Base-by-base conservation (phyloP, 2,113 vertebrate genomes). In the Chlamydotis undulata region DNA sequence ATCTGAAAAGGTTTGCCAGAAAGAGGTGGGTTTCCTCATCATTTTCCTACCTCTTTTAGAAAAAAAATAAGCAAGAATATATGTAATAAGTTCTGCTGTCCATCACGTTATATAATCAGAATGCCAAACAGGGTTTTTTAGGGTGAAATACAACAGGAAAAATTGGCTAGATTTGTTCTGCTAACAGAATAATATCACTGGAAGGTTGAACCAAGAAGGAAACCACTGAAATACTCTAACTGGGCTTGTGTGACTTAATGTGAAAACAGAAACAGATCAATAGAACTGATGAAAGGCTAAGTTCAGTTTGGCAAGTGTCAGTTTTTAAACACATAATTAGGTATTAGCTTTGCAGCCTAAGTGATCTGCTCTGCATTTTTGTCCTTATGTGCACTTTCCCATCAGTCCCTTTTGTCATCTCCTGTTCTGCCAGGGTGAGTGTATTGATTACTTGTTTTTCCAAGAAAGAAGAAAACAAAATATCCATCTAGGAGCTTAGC, bases 231-330 rank as follows among this genome's bases (percentile, higher is more conserved):
- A 77, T 70, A 73, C 35, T 78, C 0, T n/a, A 67, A 79, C 43
- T 71, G 61, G 22, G 11, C 19, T 81, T 78, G 24, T 84, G 37
- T 81, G 67, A 71, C 52, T 50, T 64, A 47, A 87, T 63, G 17
- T 81, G 78, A 87, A 84, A 86, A 53, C 26, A 93, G 89, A 91
- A 94, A 73, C 41, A 68, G 39, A 87, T 70, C 28, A 91, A 78
- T 11, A 28, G 28, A 55, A 78, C n/a, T 55, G 59, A 63, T 77
- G 83, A 91, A 94, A 87, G 35, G 22, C 25, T 89, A 26, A 45
- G 18, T 67, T 87, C 81, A 57, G 25, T 61, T 80, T 89, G 73
- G 39, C 64, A 93, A 67, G 41, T 55, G 22, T 7, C 33, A 57
- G 31, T 70, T 94, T 94, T 89, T n/a, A 69, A 91, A 90, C 61